Percentiles rank a stretch among this genome's conserved stretches.
phyloP scores from a whole-genome alignment of 2,797 vertebrate species.

The Iguana delicatissima region DNA sequence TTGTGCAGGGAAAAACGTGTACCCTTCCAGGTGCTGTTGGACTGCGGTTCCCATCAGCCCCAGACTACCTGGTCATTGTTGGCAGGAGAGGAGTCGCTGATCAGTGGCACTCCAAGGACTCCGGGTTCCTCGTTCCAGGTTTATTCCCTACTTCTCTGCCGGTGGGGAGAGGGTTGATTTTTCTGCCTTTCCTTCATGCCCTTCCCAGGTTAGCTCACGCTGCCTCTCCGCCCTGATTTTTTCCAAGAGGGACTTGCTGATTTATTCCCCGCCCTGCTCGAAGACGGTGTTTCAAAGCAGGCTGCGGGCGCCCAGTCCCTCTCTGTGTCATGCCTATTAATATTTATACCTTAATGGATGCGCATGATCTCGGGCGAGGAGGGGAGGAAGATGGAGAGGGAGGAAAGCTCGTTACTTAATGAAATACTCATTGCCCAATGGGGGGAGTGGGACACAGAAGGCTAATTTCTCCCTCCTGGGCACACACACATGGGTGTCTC shows the following conservation, averaged over 20 bases:
- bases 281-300: not conserved
- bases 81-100: not conserved
- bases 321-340: slow-evolving; percentile 24
- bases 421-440: not conserved
- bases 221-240: not conserved
- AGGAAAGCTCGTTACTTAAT: slow-evolving; percentile 15
- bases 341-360: slow-evolving; percentile 34
- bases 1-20: not conserved
- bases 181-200: not conserved
- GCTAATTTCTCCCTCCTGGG: not conserved
- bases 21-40: not conserved
- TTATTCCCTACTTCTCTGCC: not conserved
- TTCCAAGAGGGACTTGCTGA: not conserved
- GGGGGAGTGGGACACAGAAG: not conserved
- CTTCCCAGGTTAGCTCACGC: not conserved
- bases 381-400: not conserved
- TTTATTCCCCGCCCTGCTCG: not conserved
- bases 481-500: too few relatives aligned
- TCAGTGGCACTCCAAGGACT: not conserved
- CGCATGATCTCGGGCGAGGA: slow-evolving; percentile 3
- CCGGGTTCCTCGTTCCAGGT: not conserved
- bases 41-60: not conserved
- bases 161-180: too few relatives aligned
- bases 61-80: not conserved
- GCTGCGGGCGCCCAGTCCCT: slow-evolving; percentile 15